Conservation (phyloP, 2,888 invertebrate genomes). For the Megastigmus dorsalis region DNA sequence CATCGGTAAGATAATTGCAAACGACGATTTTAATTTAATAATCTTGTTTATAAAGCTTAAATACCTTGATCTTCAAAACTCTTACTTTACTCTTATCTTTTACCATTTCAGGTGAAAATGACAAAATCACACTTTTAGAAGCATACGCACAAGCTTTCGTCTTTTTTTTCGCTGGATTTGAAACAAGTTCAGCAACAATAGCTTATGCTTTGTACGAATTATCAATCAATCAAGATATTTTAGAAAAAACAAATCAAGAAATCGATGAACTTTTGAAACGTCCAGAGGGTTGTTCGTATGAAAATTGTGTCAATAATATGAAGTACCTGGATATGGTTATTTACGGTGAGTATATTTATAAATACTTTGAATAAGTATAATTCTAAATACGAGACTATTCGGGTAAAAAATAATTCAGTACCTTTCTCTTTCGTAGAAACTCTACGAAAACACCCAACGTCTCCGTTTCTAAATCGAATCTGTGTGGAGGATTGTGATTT, state of each 20-base stretch:
- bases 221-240: constrained; percentile 70
- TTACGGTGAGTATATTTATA: constrained; percentile 62
- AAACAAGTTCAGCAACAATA: constrained; percentile 75
- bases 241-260: constrained; percentile 71
- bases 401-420: too few species aligned
- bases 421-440: constrained; percentile 64
- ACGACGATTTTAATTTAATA: not conserved
- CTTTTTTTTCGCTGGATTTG: constrained; percentile 75
- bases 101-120: not conserved
- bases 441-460: constrained; percentile 71
- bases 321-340: constrained; percentile 73
- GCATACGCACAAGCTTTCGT: constrained; percentile 74
- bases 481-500: constrained; percentile 66
- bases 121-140: constrained; percentile 59
- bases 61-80: too few species aligned
- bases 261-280: constrained; percentile 57
- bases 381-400: too few species aligned
- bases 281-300: constrained; percentile 69
- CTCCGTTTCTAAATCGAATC: constrained; percentile 66
- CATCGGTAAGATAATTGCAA: not conserved
- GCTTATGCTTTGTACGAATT: constrained; percentile 74
- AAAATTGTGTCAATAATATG: constrained; percentile 71
- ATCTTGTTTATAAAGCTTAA: too few species aligned
- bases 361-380: too few species aligned
- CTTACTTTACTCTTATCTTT: not conserved